These are phyloP conservation scores for Gymnocephalus cernua DNA, from an alignment of 2,113 vertebrate genomes.

Conservation along the genomic window DNA sequence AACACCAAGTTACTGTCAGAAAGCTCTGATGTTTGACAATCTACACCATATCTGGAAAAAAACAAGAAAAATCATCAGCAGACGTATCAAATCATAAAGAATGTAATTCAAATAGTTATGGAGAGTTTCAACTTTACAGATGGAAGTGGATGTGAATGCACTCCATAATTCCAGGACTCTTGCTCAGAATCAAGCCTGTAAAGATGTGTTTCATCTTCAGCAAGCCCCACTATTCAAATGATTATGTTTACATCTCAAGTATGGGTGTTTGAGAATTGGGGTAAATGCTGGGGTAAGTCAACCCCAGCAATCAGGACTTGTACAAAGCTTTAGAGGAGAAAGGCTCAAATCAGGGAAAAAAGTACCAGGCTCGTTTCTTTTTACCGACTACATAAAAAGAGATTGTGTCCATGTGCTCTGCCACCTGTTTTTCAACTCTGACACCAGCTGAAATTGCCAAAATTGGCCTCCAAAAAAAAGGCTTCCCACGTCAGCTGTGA, in stretches of 20 bases:
- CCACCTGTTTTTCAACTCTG: neutral
- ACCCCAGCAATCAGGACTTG: neutral
- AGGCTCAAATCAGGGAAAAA: no score
- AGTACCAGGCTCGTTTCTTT: no score
- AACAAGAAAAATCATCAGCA: neutral
- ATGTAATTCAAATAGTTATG: neutral
- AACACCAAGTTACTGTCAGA: constrained; percentile 83
- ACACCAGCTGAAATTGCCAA: neutral
- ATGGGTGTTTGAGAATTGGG: neutral
- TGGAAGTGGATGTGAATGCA: neutral
- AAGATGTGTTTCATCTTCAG: no score
- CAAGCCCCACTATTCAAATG: neutral
- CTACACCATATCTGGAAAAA: constrained; percentile 82
- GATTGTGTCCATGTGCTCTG: no score
- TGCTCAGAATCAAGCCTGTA: neutral
- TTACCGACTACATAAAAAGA: no score
- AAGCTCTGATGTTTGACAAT: constrained; percentile 87
- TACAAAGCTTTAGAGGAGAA: neutral
- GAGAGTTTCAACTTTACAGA: neutral
- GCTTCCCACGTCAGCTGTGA: neutral
- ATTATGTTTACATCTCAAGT: neutral
- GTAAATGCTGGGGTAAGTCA: neutral
- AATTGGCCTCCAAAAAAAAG: neutral
- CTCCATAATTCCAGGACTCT: neutral
- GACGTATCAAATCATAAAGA: neutral